Evolutionary conservation across 2,888 invertebrate genomes (phyloP), one percentile per base, ranked within the genome.

Genomic region (Lysandra bellargus): DNA sequence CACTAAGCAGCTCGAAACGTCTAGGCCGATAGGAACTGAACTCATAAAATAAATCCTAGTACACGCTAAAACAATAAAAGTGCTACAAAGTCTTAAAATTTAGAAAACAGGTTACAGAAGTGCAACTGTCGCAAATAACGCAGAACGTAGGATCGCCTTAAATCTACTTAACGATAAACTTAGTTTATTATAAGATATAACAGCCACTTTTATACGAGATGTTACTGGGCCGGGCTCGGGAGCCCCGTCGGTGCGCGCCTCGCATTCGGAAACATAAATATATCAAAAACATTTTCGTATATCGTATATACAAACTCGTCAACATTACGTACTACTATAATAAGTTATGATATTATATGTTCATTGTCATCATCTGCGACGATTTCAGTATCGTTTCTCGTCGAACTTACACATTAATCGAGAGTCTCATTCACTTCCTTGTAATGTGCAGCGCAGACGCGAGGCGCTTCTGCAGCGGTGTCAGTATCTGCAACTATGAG

Each of bases 11-110:
- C 88, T 91, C 88, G 88, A 90, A 91, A 90, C 87, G 87, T 86
- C 89, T 93, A 93, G 92, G 92, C 92, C 92, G 88, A 92, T 94
- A 94, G 94, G 94, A 94, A 94, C 94, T 93, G 87, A 94, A 91
- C 84, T 83, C 85, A 85, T 82, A 84, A 87, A 86, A 85, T 86
- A 84, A 84, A 83, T 83, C 84, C 83, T 83, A 83, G 85, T 85
- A 85, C 82, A 83, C 83, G 85, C 87, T 86, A 85, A 84, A 85
- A 87, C 86, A 84, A 81, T 87, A 88, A 83, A 87, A 84, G 80
- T 86, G 87, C 88, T 87, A 88, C 88, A 85, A 87, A 85, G 81
- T 85, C 86, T 84, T 87, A 74, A 81, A 80, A 81, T 80, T 83
- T 82, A 84, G 84, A 84, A 85, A 83, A 75, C 81, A 83, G 80